phyloP scores from a whole-genome alignment of 1,140 invertebrate genomes.

The Drosophila takahashii region DNA sequence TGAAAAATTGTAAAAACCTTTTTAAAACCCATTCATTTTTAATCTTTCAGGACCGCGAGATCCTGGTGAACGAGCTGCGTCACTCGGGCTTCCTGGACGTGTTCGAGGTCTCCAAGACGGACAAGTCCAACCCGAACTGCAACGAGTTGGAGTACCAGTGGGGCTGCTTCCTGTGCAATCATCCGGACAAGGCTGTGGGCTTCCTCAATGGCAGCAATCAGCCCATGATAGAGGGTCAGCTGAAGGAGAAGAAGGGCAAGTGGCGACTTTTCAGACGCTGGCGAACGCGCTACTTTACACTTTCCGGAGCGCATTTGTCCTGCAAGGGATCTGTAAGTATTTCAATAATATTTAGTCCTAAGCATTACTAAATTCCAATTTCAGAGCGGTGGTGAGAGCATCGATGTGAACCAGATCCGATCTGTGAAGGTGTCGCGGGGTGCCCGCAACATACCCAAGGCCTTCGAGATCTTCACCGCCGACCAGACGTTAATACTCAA shows the following conservation, averaged over 20 bases:
- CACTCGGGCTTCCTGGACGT: conserved; percentile 95
- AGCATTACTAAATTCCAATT: conserved; percentile 4
- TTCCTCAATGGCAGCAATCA: conserved; percentile 90
- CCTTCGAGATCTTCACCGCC: conserved; percentile 98
- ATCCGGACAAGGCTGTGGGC: conserved; percentile 93
- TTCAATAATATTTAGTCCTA: background rate
- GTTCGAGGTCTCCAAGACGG: conserved; percentile 90
- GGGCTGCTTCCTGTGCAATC: conserved; percentile 89
- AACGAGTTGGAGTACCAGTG: conserved; percentile 85
- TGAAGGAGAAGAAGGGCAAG: conserved; percentile 97
- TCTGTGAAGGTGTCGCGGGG: conserved; percentile 95
- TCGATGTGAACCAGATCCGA: conserved; percentile 95
- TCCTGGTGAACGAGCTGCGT: conserved; percentile 93
- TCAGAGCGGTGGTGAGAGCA: conserved; percentile 89
- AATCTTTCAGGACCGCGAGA: conserved; percentile 90
- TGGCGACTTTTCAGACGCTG: conserved; percentile 96
- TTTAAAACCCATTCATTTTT: no score
- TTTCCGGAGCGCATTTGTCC: conserved; percentile 95
- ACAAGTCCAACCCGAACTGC: conserved; percentile 82
- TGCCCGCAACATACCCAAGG: conserved; percentile 95
- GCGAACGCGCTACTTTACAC: conserved; percentile 96
- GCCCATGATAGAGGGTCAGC: conserved; percentile 94
- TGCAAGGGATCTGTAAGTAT: conserved; percentile 93
- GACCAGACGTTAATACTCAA: conserved; percentile 96
- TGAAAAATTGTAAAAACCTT: no score